These are phyloP conservation scores for Drosophila erecta DNA, from an alignment of 1,140 invertebrate species.

Conservation along the genomic window DNA sequence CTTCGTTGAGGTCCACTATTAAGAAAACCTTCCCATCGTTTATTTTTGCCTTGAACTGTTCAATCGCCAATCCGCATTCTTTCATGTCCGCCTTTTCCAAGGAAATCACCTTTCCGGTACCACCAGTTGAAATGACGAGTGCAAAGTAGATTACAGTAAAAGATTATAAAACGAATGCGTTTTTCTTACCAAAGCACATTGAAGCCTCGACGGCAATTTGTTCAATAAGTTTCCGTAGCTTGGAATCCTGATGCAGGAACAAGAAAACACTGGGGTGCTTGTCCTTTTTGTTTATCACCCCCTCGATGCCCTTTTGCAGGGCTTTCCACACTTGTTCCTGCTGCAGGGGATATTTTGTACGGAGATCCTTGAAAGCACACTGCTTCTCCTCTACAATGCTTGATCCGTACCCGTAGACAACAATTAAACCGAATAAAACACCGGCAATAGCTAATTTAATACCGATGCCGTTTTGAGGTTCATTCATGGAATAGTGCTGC, in stretches of 20 bases:
- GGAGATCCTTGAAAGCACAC: constrained; percentile 40
- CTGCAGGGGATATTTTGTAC: constrained; percentile 27
- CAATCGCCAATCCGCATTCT: constrained; percentile 68
- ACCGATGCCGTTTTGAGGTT: neutral
- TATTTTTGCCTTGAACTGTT: constrained; percentile 63
- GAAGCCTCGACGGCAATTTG: constrained; percentile 62
- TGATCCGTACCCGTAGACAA: neutral
- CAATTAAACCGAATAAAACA: constrained; percentile 2
- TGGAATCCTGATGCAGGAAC: constrained; percentile 53
- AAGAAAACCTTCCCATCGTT: constrained; percentile 72
- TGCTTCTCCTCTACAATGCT: constrained; percentile 12
- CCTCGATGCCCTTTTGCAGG: constrained; percentile 57
- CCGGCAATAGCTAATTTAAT: neutral
- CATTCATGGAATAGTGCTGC: neutral
- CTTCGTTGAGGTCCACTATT: constrained; percentile 73
- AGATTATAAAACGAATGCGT: neutral
- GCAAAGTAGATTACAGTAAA: neutral
- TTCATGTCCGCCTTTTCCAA: constrained; percentile 50
- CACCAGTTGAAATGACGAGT: constrained; percentile 23
- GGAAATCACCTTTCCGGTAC: constrained; percentile 27
- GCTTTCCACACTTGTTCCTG: constrained; percentile 46
- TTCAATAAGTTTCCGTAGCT: constrained; percentile 40
- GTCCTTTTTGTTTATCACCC: constrained; percentile 55
- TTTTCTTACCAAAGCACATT: constrained; percentile 61
- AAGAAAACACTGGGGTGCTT: constrained; percentile 59